These are phyloP conservation scores for Aphidius gifuensis DNA, from an alignment of 1,140 invertebrate genomes.

Conservation along the genomic window DNA sequence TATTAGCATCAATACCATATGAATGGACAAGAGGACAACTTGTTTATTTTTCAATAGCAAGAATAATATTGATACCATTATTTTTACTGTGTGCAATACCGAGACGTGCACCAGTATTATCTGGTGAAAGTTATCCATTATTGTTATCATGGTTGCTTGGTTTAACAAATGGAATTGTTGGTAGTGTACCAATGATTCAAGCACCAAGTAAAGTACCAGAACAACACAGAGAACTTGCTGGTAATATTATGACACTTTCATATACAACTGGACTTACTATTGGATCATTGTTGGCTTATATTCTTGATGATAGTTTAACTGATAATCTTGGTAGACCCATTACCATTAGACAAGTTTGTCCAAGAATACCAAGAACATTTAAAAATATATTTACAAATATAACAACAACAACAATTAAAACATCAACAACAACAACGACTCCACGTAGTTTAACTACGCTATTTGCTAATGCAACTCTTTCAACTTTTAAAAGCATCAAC, in stretches of 20 bases:
- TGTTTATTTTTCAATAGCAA: constrained; percentile 65
- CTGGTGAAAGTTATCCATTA: constrained; percentile 67
- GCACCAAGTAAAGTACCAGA: constrained; percentile 78
- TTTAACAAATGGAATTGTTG: constrained; percentile 81
- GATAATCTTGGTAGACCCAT: constrained; percentile 63
- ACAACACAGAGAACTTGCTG: constrained; percentile 72
- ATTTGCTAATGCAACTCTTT: constrained; percentile 29
- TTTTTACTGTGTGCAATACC: constrained; percentile 77
- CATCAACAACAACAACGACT: constrained; percentile 22
- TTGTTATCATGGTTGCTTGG: constrained; percentile 74
- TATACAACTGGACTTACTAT: constrained; percentile 82
- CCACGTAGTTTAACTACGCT: constrained; percentile 10
- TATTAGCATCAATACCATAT: constrained; percentile 75
- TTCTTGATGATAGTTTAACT: constrained; percentile 61
- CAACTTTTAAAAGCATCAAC: constrained; percentile 34
- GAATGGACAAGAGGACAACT: constrained; percentile 76
- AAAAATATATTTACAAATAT: too few relatives aligned
- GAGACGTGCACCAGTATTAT: constrained; percentile 66
- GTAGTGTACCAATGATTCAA: constrained; percentile 87
- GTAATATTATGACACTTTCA: constrained; percentile 89
- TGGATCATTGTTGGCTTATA: constrained; percentile 79
- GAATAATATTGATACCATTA: constrained; percentile 76
- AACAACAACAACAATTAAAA: not conserved
- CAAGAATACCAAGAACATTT: constrained; percentile 16
- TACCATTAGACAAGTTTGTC: constrained; percentile 39